phyloP scores from a whole-genome alignment of 2,113 vertebrate genomes.

The Sula dactylatra region DNA sequence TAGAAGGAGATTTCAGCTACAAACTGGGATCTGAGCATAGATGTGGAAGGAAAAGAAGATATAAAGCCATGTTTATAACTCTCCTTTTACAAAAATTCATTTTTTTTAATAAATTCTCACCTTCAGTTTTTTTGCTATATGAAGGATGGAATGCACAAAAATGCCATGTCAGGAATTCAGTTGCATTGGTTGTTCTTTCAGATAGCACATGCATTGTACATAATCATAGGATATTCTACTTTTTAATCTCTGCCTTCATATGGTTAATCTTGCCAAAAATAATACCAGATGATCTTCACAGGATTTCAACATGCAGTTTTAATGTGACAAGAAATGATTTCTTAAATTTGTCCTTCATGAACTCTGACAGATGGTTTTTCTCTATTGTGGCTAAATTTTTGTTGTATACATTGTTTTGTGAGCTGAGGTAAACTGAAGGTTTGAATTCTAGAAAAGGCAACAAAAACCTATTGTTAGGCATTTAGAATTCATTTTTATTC shows the following conservation, averaged over 20 bases:
- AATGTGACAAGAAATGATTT: neutral
- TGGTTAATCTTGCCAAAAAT: conserved; percentile 10
- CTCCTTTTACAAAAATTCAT: neutral
- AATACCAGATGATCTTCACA: conserved; percentile 4
- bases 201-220: neutral
- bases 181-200: neutral
- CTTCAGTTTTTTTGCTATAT: neutral
- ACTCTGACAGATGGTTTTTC: neutral
- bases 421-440: neutral
- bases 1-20: neutral
- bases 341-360: neutral
- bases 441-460: neutral
- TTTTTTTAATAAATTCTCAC: neutral
- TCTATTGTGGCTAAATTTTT: neutral
- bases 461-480: neutral
- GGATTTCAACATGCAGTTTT: neutral
- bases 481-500: conserved; percentile 42
- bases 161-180: neutral
- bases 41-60: neutral
- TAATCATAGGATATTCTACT: neutral
- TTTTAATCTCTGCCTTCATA: neutral
- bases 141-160: neutral
- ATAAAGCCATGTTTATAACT: neutral
- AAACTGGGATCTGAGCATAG: neutral
- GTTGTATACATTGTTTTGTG: neutral